A percentile compares a stretch with the other conserved stretches of the same genome.
Evolutionary conservation across 2,113 vertebrate genomes (phyloP).

Genomic region (Poeciliopsis occidentalis): DNA sequence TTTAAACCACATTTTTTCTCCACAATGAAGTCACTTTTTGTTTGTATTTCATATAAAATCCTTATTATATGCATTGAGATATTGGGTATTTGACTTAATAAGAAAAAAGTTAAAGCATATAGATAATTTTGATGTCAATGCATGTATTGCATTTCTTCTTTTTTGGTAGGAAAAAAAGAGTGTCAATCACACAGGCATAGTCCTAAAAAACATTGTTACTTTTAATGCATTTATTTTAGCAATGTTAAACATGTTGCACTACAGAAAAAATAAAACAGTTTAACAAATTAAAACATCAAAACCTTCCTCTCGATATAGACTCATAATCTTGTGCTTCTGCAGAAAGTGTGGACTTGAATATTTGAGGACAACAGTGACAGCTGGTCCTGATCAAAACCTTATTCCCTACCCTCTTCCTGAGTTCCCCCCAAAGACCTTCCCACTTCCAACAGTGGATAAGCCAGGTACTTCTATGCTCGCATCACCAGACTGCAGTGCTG

Average conservation of each 20-base stretch:
- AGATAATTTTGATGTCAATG: not conserved
- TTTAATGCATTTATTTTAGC: constrained; percentile 17
- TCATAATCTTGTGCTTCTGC: constrained; percentile 38
- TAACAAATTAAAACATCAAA: constrained; percentile 59
- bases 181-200: not conserved
- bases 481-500: constrained; percentile 59
- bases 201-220: not conserved
- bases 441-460: constrained; percentile 64
- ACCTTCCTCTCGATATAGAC: constrained; percentile 32
- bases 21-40: not conserved
- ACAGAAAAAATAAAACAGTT: constrained; percentile 28
- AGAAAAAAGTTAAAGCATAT: not conserved
- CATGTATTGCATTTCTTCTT: not conserved
- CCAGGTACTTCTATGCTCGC: constrained; percentile 59
- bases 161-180: not conserved
- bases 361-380: constrained; percentile 74
- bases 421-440: constrained; percentile 69
- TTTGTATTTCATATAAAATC: not conserved
- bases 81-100: not conserved
- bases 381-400: constrained; percentile 78
- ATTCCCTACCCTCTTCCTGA: constrained; percentile 64
- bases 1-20: not conserved
- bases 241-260: constrained; percentile 17
- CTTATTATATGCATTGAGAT: not conserved
- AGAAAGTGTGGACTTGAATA: constrained; percentile 55